phyloP scores from a whole-genome alignment of 2,113 vertebrate genomes.

The Caracal caracal region DNA sequence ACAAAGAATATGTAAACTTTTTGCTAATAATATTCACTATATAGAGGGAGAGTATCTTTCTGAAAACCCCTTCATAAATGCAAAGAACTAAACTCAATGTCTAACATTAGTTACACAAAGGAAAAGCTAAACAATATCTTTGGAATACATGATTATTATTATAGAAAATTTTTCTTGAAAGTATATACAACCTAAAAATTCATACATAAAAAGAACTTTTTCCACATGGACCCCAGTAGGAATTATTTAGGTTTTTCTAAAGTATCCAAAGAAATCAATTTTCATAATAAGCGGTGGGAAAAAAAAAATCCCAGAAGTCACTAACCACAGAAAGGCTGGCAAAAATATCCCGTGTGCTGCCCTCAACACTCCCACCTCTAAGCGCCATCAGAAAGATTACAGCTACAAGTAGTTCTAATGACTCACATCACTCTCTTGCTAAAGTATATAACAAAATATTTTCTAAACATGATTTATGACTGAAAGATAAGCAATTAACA shows the following conservation, averaged over 20 bases:
- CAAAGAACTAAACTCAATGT: slow-evolving; percentile 6
- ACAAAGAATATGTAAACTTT: neutral
- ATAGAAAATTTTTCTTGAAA: neutral
- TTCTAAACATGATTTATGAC: slow-evolving; percentile 38
- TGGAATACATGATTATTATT: neutral
- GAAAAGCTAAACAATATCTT: slow-evolving; percentile 34
- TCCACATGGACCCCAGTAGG: neutral
- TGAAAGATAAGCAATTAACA: slow-evolving; percentile 17
- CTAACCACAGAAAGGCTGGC: neutral
- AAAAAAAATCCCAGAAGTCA: neutral
- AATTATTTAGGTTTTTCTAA: slow-evolving; percentile 42
- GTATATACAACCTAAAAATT: neutral
- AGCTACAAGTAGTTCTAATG: neutral
- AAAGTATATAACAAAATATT: neutral
- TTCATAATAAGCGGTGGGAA: neutral
- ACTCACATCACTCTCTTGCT: neutral
- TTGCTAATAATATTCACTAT: slow-evolving; percentile 1
- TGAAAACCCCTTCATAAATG: slow-evolving; percentile 20
- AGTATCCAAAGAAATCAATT: slow-evolving; percentile 34
- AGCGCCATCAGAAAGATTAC: neutral
- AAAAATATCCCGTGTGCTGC: neutral
- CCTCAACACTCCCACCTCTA: neutral
- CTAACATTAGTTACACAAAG: slow-evolving; percentile 33
- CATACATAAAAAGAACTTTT: neutral
- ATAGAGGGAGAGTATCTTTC: neutral